Base-by-base conservation (phyloP, 1,140 invertebrate genomes). In the Lepidotrigona ventralis region DNA sequence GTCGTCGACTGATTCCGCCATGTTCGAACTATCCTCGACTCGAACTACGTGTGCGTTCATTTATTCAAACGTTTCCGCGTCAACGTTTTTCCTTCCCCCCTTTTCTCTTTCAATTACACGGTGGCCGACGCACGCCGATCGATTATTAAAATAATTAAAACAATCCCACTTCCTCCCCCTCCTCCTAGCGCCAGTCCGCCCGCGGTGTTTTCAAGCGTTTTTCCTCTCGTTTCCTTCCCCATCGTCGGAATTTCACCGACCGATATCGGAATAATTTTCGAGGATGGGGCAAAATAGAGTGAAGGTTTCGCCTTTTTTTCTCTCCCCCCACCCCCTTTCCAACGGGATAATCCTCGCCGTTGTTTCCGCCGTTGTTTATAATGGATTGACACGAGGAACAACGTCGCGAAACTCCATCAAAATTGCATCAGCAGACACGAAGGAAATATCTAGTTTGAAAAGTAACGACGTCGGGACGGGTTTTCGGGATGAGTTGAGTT, bases 1-100 rank as follows among this genome's bases (percentile, higher is more conserved):
- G 39, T 4, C 63, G 51, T 12, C 29, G n/a, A 54, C n/a, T n/a
- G n/a, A 51, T 80, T 80, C 79, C 63, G 63, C 14, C 69, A 19
- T 23, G 21, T 29, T 54, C 29, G 51, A 68, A 51, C 54, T 74
- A 46, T 46, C 39, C 39, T 46, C 39, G 39, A 46, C 6, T 46
- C 39, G 39, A 46, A 46, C 39, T 46, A 46, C 39, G 39, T 8
- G 39, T 29, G 15, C 19, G 58, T 19, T 75, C 73, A 54, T 74
- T 74, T 9, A n/a, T 74, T 23, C 11, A 26, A n/a, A 14, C 53
- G 17, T 1, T 39, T 14, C 12, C 17, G 29, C 39, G 39, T 19
- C 17, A 11, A 1, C 5, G 19, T 53, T 29, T 46, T 51, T n/a
- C 1, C 4, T 29, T 33, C 12, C 19, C 51, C 1, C n/a, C n/a